These are phyloP conservation scores for Petrophora chlorosata DNA, from an alignment of 2,888 invertebrate species.

Conservation along the genomic window DNA sequence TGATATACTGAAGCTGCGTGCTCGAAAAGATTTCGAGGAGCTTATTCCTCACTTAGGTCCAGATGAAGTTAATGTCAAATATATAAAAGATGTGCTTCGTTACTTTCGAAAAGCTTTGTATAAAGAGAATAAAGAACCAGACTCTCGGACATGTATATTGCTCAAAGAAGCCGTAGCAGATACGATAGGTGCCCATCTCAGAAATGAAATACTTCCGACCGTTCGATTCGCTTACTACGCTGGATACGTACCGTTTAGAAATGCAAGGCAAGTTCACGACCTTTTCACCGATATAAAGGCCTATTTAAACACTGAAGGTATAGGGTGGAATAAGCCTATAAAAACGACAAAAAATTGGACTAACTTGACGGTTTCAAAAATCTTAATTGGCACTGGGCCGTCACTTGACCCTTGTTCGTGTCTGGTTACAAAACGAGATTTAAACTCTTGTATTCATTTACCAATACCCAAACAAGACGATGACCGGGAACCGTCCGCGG, in stretches of 20 bases:
- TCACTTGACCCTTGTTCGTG: constrained; percentile 59
- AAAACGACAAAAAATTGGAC: constrained; percentile 52
- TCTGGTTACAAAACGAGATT: constrained; percentile 62
- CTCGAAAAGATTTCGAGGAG: constrained; percentile 63
- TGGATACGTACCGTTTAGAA: constrained; percentile 66
- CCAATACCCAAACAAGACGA: constrained; percentile 67
- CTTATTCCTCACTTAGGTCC: constrained; percentile 55
- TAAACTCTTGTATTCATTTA: constrained; percentile 65
- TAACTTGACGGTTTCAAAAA: constrained; percentile 69
- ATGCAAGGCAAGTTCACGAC: constrained; percentile 58
- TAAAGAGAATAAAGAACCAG: constrained; percentile 41
- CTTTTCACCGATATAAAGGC: constrained; percentile 59
- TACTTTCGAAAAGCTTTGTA: constrained; percentile 59
- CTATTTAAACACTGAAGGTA: constrained; percentile 66
- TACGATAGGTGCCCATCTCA: constrained; percentile 69
- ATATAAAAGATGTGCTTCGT: constrained; percentile 53
- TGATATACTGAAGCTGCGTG: constrained; percentile 63
- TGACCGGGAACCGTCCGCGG: constrained; percentile 53
- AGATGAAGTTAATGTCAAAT: constrained; percentile 56
- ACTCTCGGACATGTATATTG: constrained; percentile 44
- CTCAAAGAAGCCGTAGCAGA: constrained; percentile 65
- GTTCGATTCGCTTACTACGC: constrained; percentile 73
- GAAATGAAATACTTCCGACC: constrained; percentile 64
- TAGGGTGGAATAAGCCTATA: constrained; percentile 64
- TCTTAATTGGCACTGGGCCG: constrained; percentile 57